These are phyloP conservation scores for Tenebrio molitor DNA, from an alignment of 1,140 invertebrate genomes.

Conservation along the genomic window DNA sequence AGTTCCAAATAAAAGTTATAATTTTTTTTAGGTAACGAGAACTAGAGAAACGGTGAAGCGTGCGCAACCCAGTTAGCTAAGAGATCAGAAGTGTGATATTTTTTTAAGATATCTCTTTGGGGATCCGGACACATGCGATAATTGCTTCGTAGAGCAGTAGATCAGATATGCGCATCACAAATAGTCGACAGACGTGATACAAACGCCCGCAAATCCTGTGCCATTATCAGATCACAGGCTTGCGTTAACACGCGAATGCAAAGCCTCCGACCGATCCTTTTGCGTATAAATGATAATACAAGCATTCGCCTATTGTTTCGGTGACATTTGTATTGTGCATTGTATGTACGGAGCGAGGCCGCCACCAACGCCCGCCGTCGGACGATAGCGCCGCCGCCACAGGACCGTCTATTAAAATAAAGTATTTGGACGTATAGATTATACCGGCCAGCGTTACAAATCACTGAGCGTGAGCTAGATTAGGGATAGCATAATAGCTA, in stretches of 20 bases:
- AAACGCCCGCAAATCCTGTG: slow-evolving; percentile 19
- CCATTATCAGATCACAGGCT: slow-evolving; percentile 28
- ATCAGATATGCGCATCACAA: slow-evolving; percentile 34
- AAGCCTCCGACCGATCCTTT: slow-evolving; percentile 27
- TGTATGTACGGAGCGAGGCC: slow-evolving; percentile 3
- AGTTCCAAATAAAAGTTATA: no score
- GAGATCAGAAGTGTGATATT: no score
- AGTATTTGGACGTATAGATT: slow-evolving; percentile 30
- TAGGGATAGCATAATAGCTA: slow-evolving; percentile 21
- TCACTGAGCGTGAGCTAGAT: slow-evolving; percentile 38
- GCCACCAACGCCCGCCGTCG: neutral
- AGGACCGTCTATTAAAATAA: slow-evolving; percentile 30
- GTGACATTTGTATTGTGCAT: slow-evolving; percentile 39
- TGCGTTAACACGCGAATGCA: slow-evolving; percentile 35
- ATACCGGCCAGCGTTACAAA: slow-evolving; percentile 30
- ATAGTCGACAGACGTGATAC: slow-evolving; percentile 27
- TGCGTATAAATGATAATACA: slow-evolving; percentile 27
- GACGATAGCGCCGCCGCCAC: neutral
- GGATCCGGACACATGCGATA: neutral
- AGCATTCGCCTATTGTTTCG: slow-evolving; percentile 35
- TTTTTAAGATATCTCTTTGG: neutral
- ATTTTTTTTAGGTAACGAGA: no score
- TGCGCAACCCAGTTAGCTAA: no score
- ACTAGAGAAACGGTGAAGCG: no score
- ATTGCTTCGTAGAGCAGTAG: neutral